phyloP scores from a whole-genome alignment of 1,140 invertebrate species.

The Armadillidium nasatum region DNA sequence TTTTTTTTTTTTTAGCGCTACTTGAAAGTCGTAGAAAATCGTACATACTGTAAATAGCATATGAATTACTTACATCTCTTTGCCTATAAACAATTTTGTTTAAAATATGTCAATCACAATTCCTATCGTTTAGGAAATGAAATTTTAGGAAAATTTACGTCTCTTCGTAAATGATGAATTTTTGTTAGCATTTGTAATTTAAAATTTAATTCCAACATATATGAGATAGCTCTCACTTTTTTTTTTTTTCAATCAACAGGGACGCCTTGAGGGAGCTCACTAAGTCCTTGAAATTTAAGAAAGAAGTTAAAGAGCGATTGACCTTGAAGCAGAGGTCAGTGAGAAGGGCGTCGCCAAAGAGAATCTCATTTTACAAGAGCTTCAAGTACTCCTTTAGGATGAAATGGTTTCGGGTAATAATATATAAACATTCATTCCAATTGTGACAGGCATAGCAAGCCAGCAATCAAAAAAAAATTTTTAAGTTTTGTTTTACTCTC shows the following conservation, averaged over 20 bases:
- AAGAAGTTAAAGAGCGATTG: background rate
- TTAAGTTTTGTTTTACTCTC: too few relatives aligned
- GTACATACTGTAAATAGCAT: too few relatives aligned
- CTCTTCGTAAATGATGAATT: too few relatives aligned
- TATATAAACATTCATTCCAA: background rate
- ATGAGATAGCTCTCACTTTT: background rate
- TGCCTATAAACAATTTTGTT: too few relatives aligned
- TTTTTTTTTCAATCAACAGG: too few relatives aligned
- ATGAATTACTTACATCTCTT: too few relatives aligned
- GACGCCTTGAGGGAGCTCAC: background rate
- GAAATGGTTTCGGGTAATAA: background rate
- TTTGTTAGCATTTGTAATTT: background rate
- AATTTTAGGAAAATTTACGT: too few relatives aligned
- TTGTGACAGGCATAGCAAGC: background rate
- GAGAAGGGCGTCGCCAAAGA: background rate
- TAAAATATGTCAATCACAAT: too few relatives aligned
- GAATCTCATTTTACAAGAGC: background rate
- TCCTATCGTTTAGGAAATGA: too few relatives aligned
- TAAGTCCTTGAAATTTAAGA: conserved; percentile 3
- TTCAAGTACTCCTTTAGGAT: background rate
- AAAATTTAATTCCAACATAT: background rate
- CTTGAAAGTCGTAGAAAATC: too few relatives aligned
- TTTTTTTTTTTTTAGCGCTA: too few relatives aligned
- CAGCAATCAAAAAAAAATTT: too few relatives aligned
- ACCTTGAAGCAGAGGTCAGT: background rate